A percentile compares a stretch with the other conserved stretches of the same genome.
These are phyloP conservation scores for Catocala sponsa DNA, from an alignment of 2,888 invertebrate genomes.

Conservation along the genomic window DNA sequence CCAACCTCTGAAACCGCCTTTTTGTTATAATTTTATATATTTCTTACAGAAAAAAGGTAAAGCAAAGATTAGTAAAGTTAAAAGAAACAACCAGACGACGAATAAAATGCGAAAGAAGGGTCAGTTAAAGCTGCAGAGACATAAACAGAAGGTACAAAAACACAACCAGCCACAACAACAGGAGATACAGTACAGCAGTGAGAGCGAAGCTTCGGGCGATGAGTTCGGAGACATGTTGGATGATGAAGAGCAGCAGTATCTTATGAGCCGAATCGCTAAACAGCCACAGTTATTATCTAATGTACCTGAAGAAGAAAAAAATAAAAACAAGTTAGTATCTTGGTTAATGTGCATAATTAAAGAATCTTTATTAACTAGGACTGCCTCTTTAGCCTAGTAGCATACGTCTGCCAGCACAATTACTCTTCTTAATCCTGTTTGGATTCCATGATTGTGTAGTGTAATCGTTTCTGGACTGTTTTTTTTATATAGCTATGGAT, in stretches of 20 bases:
- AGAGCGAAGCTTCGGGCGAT: slow-evolving; percentile 83
- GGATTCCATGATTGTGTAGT: too few relatives aligned
- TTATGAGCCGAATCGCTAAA: slow-evolving; percentile 77
- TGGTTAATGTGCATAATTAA: too few relatives aligned
- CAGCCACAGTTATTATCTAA: slow-evolving; percentile 77
- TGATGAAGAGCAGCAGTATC: slow-evolving; percentile 86
- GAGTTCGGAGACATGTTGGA: slow-evolving; percentile 89
- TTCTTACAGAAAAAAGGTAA: slow-evolving; percentile 84
- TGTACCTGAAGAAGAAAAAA: slow-evolving; percentile 72
- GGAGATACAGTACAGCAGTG: slow-evolving; percentile 76
- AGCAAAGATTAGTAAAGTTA: slow-evolving; percentile 85
- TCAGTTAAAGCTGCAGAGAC: slow-evolving; percentile 81
- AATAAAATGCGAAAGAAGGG: slow-evolving; percentile 88
- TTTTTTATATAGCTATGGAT: too few relatives aligned
- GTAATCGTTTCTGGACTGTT: too few relatives aligned
- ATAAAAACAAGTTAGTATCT: slow-evolving; percentile 57
- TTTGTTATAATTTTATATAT: neutral
- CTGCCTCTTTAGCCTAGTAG: too few relatives aligned
- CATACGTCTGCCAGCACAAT: too few relatives aligned
- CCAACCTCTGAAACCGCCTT: slow-evolving; percentile 5
- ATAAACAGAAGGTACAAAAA: slow-evolving; percentile 73
- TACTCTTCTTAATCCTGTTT: too few relatives aligned
- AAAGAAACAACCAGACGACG: slow-evolving; percentile 87
- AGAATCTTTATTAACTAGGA: too few relatives aligned
- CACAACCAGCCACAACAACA: slow-evolving; percentile 68